Percentiles rank a stretch among this genome's conserved stretches.
Evolutionary conservation across 1,140 invertebrate species (phyloP).

Genomic region (Daktulosphaira vitifoliae): DNA sequence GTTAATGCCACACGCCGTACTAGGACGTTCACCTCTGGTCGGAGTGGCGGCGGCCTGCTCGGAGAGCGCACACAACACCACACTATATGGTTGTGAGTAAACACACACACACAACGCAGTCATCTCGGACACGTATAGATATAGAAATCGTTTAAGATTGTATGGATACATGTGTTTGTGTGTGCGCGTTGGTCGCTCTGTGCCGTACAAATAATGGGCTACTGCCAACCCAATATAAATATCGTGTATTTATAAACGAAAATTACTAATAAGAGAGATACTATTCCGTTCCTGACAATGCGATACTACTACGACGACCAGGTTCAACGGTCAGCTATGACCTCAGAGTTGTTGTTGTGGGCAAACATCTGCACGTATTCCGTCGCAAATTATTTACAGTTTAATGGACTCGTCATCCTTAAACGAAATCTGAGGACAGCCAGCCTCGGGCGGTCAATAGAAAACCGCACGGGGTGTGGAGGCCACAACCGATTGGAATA

Average conservation of each 20-base stretch:
- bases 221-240: background rate
- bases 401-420: too few relatives aligned
- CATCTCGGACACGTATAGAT: background rate
- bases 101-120: background rate
- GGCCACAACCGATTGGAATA: too few relatives aligned
- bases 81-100: slow-evolving; percentile 1
- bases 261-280: too few relatives aligned
- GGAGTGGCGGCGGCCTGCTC: slow-evolving; percentile 10
- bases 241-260: too few relatives aligned
- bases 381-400: too few relatives aligned
- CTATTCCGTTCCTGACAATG: too few relatives aligned
- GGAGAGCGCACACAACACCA: slow-evolving; percentile 11
- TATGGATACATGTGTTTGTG: too few relatives aligned
- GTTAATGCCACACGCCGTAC: slow-evolving; percentile 26
- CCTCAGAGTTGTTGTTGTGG: background rate
- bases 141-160: background rate
- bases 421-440: too few relatives aligned
- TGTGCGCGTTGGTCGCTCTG: too few relatives aligned
- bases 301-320: background rate
- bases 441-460: too few relatives aligned
- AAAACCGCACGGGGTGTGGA: too few relatives aligned
- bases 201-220: background rate
- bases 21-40: slow-evolving; percentile 12
- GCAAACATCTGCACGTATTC: too few relatives aligned
- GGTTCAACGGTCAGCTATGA: slow-evolving; percentile 30